phyloP scores from a whole-genome alignment of 2,888 invertebrate genomes.

The Pristionchus mayeri region DNA sequence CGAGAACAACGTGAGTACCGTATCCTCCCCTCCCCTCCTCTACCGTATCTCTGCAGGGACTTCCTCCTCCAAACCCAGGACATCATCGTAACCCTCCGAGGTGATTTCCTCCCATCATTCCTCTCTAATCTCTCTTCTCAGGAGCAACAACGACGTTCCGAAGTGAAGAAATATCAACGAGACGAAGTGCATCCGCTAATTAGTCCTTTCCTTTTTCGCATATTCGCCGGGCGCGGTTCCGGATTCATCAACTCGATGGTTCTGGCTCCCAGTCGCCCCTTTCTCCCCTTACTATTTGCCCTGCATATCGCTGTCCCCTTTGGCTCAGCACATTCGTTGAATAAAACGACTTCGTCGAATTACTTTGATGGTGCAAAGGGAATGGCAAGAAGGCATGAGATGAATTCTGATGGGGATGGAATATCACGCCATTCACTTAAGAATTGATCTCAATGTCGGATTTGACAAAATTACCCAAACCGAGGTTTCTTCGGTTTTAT shows the following conservation, averaged over 20 bases:
- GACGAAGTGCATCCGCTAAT: not conserved
- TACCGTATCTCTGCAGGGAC: not conserved
- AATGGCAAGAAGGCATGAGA: too few species aligned
- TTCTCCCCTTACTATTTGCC: not conserved
- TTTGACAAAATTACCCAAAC: too few species aligned
- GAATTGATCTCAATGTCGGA: too few species aligned
- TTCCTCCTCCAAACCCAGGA: not conserved
- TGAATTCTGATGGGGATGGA: too few species aligned
- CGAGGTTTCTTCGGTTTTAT: too few species aligned
- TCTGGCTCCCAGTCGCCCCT: not conserved
- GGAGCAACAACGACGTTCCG: not conserved
- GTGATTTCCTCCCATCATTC: not conserved
- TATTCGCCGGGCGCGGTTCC: not conserved
- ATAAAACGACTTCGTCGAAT: slow-evolving; percentile 9
- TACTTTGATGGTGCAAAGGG: not conserved
- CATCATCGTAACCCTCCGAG: not conserved
- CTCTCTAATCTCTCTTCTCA: not conserved
- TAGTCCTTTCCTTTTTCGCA: not conserved
- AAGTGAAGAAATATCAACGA: not conserved
- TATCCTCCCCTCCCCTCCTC: not conserved
- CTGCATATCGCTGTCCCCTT: not conserved
- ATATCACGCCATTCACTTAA: too few species aligned
- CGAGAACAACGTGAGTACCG: not conserved
- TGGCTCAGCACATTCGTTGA: not conserved
- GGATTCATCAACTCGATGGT: not conserved